These are phyloP conservation scores for Parnassius glacialis DNA, from an alignment of 2,888 invertebrate species.

Conservation along the genomic window DNA sequence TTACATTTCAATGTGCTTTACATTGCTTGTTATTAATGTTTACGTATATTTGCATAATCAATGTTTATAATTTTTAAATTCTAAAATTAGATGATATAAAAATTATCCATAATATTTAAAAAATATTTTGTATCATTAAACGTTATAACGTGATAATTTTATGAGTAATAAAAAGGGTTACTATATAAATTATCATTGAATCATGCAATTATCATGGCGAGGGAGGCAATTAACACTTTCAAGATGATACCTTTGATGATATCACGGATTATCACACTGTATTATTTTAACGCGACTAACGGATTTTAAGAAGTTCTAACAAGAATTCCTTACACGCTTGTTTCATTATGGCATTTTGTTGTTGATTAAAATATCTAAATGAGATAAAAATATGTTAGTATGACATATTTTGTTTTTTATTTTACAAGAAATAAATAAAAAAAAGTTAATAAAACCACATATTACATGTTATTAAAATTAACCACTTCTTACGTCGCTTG, in stretches of 20 bases:
- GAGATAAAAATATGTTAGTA: not conserved
- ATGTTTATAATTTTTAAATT: no score
- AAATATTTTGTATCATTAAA: not conserved
- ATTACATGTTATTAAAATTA: no score
- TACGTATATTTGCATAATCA: no score
- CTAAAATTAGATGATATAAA: no score
- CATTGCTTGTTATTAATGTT: no score
- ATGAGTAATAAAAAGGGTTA: constrained; percentile 26
- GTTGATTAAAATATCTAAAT: not conserved
- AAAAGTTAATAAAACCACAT: no score
- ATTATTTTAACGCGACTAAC: constrained; percentile 19
- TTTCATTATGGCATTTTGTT: not conserved
- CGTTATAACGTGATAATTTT: constrained; percentile 11
- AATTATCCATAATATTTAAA: not conserved
- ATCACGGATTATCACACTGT: constrained; percentile 21
- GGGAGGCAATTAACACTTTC: constrained; percentile 27
- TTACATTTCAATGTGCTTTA: no score
- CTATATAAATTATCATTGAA: constrained; percentile 25
- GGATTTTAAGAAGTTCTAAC: constrained; percentile 13
- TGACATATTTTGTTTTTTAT: no score
- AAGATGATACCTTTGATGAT: constrained; percentile 25
- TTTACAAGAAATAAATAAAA: no score
- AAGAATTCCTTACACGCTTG: not conserved
- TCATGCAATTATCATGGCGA: constrained; percentile 26
- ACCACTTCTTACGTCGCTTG: no score